A percentile compares a stretch with the other conserved stretches of the same genome.
Conservation (phyloP, 2,888 invertebrate species). For the Petrophora chlorosata region DNA sequence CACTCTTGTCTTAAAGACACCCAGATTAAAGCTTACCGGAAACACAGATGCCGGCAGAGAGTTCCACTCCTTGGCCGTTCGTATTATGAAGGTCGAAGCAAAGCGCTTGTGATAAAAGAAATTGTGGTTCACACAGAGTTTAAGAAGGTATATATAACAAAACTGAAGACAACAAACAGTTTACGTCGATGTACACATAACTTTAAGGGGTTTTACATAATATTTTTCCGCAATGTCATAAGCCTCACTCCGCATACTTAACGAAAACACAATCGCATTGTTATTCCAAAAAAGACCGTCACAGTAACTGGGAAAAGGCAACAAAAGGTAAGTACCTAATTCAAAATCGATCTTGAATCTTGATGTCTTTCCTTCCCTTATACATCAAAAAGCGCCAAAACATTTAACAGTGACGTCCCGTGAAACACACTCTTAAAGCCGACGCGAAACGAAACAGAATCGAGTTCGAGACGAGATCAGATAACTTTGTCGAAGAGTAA, state of each 20-base stretch:
- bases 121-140: too few relatives aligned
- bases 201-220: too few relatives aligned
- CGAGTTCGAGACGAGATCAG: conserved; percentile 1
- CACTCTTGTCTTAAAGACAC: too few relatives aligned
- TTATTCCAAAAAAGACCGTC: conserved; percentile 25
- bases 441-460: conserved; percentile 8
- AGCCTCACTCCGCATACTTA: conserved; percentile 4
- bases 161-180: too few relatives aligned
- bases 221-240: neutral
- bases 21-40: too few relatives aligned
- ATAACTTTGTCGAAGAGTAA: conserved; percentile 29
- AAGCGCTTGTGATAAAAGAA: too few relatives aligned
- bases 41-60: too few relatives aligned
- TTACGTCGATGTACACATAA: too few relatives aligned
- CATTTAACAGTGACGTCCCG: conserved; percentile 9
- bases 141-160: too few relatives aligned
- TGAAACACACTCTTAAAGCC: conserved; percentile 20
- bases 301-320: conserved; percentile 36
- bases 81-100: too few relatives aligned
- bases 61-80: too few relatives aligned
- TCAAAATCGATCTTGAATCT: conserved; percentile 43
- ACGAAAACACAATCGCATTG: conserved; percentile 13
- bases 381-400: conserved; percentile 39
- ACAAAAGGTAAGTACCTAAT: conserved; percentile 46
- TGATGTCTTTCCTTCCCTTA: conserved; percentile 43